Evolutionary conservation across 2,888 invertebrate species (phyloP).

Genomic region (Lepas anatifera): DNA sequence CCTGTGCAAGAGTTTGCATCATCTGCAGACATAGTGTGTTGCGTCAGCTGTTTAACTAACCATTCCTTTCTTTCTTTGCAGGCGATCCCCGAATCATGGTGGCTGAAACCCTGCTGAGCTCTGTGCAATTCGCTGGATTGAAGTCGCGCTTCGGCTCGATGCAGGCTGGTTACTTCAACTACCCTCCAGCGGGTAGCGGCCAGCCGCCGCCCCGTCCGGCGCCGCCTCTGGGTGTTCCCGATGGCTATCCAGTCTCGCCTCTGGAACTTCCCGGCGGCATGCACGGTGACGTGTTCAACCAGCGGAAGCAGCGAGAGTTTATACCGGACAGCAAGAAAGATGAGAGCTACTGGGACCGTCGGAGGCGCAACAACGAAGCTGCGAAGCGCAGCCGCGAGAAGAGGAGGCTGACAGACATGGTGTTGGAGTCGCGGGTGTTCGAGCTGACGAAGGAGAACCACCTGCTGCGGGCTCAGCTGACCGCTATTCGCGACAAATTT

Average conservation of each 20-base stretch:
- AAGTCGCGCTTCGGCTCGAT: conserved; percentile 8
- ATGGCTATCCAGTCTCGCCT: neutral
- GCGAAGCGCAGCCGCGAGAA: conserved; percentile 95
- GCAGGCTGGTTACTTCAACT: neutral
- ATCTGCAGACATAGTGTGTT: too few relatives aligned
- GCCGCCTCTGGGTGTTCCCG: neutral
- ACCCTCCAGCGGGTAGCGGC: neutral
- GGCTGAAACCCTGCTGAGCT: conserved; percentile 4
- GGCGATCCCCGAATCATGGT: conserved; percentile 4
- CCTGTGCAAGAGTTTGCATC: too few relatives aligned
- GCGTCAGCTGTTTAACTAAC: too few relatives aligned
- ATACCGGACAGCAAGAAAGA: conserved; percentile 95
- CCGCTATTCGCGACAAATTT: conserved; percentile 83
- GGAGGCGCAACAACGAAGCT: conserved; percentile 92
- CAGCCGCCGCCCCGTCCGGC: neutral
- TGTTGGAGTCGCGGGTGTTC: conserved; percentile 82
- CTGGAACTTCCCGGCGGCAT: neutral
- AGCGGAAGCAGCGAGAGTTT: conserved; percentile 88
- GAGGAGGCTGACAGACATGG: conserved; percentile 90
- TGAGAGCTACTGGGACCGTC: conserved; percentile 92
- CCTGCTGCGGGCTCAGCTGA: conserved; percentile 79
- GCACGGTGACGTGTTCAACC: conserved; percentile 29
- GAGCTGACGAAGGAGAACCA: conserved; percentile 93
- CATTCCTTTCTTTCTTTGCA: neutral
- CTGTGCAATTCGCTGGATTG: neutral